Evolutionary conservation across 2,888 invertebrate species (phyloP).

Genomic region (Acanthoscelides obtectus): DNA sequence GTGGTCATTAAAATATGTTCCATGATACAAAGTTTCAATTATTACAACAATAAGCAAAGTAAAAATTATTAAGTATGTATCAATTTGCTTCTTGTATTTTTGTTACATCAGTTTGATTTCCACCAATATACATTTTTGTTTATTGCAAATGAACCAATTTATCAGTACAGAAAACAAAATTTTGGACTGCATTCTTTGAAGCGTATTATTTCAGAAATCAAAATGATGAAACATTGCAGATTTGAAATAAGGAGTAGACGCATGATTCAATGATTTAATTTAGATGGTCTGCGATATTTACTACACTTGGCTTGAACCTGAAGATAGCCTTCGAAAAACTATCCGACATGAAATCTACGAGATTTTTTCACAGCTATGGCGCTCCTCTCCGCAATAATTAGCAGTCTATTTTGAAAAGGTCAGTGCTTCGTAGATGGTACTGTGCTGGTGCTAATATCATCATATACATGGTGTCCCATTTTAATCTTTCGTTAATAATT

Average conservation of each 20-base stretch:
- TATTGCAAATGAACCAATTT: background rate
- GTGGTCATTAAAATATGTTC: background rate
- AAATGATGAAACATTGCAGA: background rate
- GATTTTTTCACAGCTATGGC: too few species aligned
- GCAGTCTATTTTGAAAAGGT: too few species aligned
- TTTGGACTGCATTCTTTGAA: too few species aligned
- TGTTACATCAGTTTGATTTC: background rate
- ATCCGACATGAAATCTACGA: too few species aligned
- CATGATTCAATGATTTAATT: background rate
- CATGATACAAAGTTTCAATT: slow-evolving; percentile 14
- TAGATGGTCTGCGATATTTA: background rate
- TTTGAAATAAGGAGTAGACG: background rate
- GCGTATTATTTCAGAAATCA: background rate
- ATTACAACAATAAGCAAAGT: slow-evolving; percentile 12
- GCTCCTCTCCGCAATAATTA: too few species aligned
- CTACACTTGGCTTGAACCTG: too few species aligned
- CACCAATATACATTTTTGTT: background rate
- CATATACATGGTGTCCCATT: too few species aligned
- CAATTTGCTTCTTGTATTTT: background rate
- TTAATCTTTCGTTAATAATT: too few species aligned
- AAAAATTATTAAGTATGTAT: background rate
- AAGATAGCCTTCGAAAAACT: too few species aligned
- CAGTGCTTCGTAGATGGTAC: too few species aligned
- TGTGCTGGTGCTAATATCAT: too few species aligned
- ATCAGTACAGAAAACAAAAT: background rate